phyloP scores from a whole-genome alignment of 2,888 invertebrate genomes.

The Leptinotarsa juncta region DNA sequence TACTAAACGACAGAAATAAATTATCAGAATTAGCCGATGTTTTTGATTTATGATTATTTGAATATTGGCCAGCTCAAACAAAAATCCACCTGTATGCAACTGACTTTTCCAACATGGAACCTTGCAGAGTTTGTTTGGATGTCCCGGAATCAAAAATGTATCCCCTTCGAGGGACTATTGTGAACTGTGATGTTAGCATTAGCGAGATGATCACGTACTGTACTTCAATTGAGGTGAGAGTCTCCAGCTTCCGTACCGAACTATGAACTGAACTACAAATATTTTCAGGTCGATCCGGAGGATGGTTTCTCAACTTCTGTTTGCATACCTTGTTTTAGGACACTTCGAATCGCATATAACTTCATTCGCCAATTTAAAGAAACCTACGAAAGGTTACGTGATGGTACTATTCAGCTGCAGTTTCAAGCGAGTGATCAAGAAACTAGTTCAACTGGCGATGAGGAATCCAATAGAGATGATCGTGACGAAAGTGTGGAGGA shows the following conservation, averaged over 20 bases:
- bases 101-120: neutral
- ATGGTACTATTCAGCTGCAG: slow-evolving; percentile 15
- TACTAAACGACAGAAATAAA: no score
- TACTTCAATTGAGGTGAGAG: slow-evolving; percentile 38
- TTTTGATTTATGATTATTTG: no score
- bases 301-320: slow-evolving; percentile 39
- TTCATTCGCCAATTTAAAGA: slow-evolving; percentile 45
- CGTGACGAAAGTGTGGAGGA: neutral
- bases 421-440: neutral
- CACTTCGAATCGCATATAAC: slow-evolving; percentile 43
- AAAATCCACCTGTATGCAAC: neutral
- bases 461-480: neutral
- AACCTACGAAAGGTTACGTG: slow-evolving; percentile 34
- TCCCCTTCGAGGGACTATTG: slow-evolving; percentile 35
- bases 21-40: no score
- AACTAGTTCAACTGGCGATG: neutral
- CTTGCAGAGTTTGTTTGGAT: slow-evolving; percentile 39
- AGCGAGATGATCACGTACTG: slow-evolving; percentile 40
- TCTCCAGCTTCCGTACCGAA: neutral
- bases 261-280: neutral
- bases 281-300: slow-evolving; percentile 33
- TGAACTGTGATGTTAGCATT: slow-evolving; percentile 39
- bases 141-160: slow-evolving; percentile 29
- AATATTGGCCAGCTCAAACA: neutral
- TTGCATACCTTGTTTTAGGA: slow-evolving; percentile 44